Conservation (phyloP, 2,797 vertebrate genomes). For the Macropodus opercularis region DNA sequence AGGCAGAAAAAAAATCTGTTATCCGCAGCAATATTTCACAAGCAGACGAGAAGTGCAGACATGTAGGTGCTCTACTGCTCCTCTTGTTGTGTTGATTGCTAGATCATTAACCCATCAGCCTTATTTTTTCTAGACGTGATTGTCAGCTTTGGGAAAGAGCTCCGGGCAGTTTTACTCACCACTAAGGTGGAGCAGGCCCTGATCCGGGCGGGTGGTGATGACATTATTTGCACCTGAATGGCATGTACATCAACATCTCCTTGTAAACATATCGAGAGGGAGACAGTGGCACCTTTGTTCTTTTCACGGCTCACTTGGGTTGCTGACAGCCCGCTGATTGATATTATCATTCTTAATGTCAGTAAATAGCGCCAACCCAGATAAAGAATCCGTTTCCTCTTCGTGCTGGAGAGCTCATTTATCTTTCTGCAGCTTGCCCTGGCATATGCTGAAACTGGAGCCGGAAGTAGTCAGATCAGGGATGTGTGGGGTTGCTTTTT, state of each 20-base stretch:
- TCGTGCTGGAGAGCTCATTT: constrained; percentile 79
- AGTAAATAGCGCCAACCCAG: constrained; percentile 84
- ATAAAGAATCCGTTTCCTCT: constrained; percentile 84
- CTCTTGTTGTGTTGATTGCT: constrained; percentile 74
- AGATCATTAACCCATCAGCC: constrained; percentile 78
- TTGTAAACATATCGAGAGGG: constrained; percentile 80
- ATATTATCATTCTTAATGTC: constrained; percentile 92
- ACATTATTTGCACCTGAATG: constrained; percentile 84
- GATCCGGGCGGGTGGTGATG: constrained; percentile 73
- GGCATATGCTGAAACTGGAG: constrained; percentile 75
- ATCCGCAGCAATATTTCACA: constrained; percentile 76
- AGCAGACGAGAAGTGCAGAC: constrained; percentile 62
- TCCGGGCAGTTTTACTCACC: constrained; percentile 75
- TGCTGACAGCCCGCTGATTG: constrained; percentile 84
- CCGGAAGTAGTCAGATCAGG: constrained; percentile 77
- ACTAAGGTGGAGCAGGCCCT: constrained; percentile 64
- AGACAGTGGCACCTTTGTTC: constrained; percentile 84
- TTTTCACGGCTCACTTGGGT: constrained; percentile 79
- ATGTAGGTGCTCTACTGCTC: constrained; percentile 62
- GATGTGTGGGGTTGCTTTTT: constrained; percentile 27
- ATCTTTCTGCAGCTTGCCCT: constrained; percentile 74
- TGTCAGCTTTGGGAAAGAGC: constrained; percentile 45
- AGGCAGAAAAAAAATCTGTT: constrained; percentile 70
- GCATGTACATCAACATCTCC: constrained; percentile 84
- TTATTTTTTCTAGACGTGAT: constrained; percentile 50